Evolutionary conservation across 1,140 invertebrate species (phyloP), one percentile per base, ranked within the genome.

Genomic region (Theocolax elegans): DNA sequence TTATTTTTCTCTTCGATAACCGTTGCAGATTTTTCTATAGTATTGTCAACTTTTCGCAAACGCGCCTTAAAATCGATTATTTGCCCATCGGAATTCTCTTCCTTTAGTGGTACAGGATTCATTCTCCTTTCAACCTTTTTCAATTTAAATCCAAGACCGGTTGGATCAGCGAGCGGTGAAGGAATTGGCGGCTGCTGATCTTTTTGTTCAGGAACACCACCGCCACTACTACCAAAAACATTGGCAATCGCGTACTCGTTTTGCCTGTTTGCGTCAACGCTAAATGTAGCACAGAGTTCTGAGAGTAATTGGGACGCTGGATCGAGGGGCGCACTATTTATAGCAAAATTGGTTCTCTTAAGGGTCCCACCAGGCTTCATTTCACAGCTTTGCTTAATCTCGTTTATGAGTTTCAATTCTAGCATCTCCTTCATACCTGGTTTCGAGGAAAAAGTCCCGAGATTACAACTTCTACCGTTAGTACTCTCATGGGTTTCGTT

Each of bases 51-150:
- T 87, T 95, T 95, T 78, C 94, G 89, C 74, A 96, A 82, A 69
- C 93, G 88, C 0, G 94, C 92, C 79, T 95, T 95, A 70, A 95
- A 93, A 81, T 95, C 94, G 35, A 94, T 93, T 69, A 94, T 94
- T 44, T 89, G 88, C 48, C 85, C 85, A 9, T 88, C 85, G 3
- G 83, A 76, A 51, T 87, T 86, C 2, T 87, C 85, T 29, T 89
- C 87, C 74, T 89, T 89, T 21, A 83, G 82, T 0, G 83, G 76
- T 15, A 81, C 81, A 0, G 81, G 72, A 66, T 77, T 77, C 46
- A 73, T 74, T 67, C 87, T 83, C 72, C 90, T 88, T 31, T 92
- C 91, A 12, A 92, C 89, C 75, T 90, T 91, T 74, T 92, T 93
- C 13, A 93, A 76, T 74, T 92, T 85, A 46, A 85, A 85, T 6